A percentile compares a stretch with the other conserved stretches of the same genome.
Evolutionary conservation across 2,888 invertebrate genomes (phyloP).

Genomic region (Drosophila tripunctata): DNA sequence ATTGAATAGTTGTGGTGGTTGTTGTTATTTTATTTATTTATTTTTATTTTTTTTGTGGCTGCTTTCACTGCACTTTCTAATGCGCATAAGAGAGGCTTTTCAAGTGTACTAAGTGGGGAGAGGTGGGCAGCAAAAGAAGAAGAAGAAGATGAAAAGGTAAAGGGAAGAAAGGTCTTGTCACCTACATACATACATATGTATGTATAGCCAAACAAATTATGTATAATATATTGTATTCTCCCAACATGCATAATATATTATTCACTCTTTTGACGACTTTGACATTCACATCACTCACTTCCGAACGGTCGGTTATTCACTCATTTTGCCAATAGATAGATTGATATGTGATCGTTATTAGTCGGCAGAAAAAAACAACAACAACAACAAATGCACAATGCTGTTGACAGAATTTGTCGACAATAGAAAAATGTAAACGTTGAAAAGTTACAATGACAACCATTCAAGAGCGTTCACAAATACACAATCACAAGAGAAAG

Average conservation of each 20-base stretch:
- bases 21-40: too few species aligned
- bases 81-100: constrained; percentile 1
- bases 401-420: constrained; percentile 34
- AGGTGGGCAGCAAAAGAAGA: not conserved
- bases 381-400: constrained; percentile 30
- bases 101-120: not conserved
- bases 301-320: constrained; percentile 18
- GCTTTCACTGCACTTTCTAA: constrained; percentile 76
- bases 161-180: constrained; percentile 4
- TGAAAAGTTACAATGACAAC: constrained; percentile 16
- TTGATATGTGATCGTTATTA: constrained; percentile 25
- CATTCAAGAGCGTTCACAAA: constrained; percentile 16
- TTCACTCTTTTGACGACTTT: constrained; percentile 22
- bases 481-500: too few species aligned
- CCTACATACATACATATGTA: constrained; percentile 20
- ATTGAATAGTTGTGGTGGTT: constrained; percentile 58
- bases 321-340: constrained; percentile 18
- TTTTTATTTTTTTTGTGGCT: constrained; percentile 19
- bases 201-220: too few species aligned
- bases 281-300: constrained; percentile 39
- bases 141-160: not conserved
- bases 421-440: constrained; percentile 21
- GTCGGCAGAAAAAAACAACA: not conserved
- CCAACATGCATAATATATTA: constrained; percentile 10
- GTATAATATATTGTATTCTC: too few species aligned